A percentile compares a stretch with the other conserved stretches of the same genome.
Conservation (phyloP, 2,113 vertebrate genomes). For the Chinchilla lanigera region DNA sequence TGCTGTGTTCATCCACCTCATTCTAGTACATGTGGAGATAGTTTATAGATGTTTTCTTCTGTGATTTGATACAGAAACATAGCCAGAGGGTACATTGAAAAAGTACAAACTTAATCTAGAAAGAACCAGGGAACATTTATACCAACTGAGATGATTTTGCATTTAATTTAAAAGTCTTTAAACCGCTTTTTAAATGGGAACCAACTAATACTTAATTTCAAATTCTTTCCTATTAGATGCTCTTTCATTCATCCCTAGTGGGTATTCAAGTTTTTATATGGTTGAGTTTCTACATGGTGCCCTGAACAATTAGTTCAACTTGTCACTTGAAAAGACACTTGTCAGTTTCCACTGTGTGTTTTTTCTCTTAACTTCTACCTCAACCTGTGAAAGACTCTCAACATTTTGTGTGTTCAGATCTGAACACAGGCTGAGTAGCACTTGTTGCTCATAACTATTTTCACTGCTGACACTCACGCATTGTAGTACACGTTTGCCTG, state of each 20-base stretch:
- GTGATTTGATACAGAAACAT: slow-evolving; percentile 57
- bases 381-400: background rate
- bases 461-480: background rate
- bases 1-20: slow-evolving; percentile 51
- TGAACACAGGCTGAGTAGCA: background rate
- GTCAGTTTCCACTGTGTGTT: background rate
- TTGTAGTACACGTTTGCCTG: background rate
- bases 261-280: too few relatives aligned
- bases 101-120: background rate
- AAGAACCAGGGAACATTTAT: background rate
- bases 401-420: background rate
- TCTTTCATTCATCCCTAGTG: background rate
- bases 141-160: background rate
- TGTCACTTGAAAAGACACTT: background rate
- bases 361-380: background rate
- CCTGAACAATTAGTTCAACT: background rate
- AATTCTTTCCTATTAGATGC: background rate
- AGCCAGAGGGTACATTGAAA: background rate
- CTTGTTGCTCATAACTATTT: background rate
- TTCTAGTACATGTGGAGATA: slow-evolving; percentile 39
- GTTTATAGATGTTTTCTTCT: slow-evolving; percentile 50
- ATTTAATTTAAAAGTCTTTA: slow-evolving; percentile 36
- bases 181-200: background rate
- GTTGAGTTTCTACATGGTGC: background rate
- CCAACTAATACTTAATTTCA: background rate